Percentiles rank a stretch among this genome's conserved stretches.
phyloP scores from a whole-genome alignment of 37 sponge, comb jelly and placozoan genomes.

The Ephydatia muelleri region DNA sequence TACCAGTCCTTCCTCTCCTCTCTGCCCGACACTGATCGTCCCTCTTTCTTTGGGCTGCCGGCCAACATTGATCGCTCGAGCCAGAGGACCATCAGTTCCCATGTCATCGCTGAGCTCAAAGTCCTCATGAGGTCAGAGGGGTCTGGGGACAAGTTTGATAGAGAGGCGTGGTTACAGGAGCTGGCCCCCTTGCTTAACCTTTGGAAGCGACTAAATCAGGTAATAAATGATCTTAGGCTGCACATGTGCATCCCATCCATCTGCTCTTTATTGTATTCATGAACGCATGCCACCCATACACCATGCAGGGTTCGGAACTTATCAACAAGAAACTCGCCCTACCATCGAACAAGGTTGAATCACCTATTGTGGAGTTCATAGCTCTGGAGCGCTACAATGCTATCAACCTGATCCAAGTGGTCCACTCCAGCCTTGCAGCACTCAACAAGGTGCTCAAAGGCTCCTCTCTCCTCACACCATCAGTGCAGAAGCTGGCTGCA shows the following conservation, averaged over 20 bases:
- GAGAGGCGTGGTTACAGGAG: slow-evolving; percentile 78
- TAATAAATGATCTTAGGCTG: background rate
- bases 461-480: slow-evolving; percentile 71
- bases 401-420: slow-evolving; percentile 58
- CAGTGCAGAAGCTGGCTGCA: slow-evolving; percentile 65
- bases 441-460: slow-evolving; percentile 89
- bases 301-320: slow-evolving; percentile 70
- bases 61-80: slow-evolving; percentile 86
- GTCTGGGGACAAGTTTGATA: slow-evolving; percentile 76
- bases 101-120: slow-evolving; percentile 84
- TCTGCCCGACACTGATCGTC: slow-evolving; percentile 85
- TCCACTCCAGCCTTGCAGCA: slow-evolving; percentile 74
- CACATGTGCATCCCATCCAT: too few relatives aligned
- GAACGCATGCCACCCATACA: background rate
- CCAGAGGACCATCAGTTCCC: slow-evolving; percentile 67
- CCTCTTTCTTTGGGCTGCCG: slow-evolving; percentile 88
- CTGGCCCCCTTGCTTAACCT: slow-evolving; percentile 79
- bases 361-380: slow-evolving; percentile 78
- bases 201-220: slow-evolving; percentile 99
- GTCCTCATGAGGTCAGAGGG: slow-evolving; percentile 71
- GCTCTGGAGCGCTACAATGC: slow-evolving; percentile 81
- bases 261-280: background rate
- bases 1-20: slow-evolving; percentile 67
- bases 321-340: slow-evolving; percentile 51
- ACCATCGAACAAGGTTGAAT: slow-evolving; percentile 53